Base-by-base conservation (phyloP, 2,113 vertebrate species). In the Strigops habroptila region DNA sequence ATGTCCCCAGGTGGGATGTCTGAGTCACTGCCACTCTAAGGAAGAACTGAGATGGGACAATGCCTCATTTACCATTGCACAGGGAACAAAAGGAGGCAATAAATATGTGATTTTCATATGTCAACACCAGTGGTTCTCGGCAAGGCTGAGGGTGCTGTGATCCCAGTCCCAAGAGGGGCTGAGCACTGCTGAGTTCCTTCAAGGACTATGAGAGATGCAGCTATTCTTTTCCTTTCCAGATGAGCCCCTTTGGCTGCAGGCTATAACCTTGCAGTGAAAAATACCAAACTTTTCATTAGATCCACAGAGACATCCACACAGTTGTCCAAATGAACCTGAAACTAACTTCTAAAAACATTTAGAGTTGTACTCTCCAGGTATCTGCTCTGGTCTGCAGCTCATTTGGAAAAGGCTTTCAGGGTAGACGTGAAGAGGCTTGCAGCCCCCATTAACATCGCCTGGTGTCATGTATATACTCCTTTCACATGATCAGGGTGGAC, bases 11-110 rank as follows among this genome's bases (percentile, higher is more conserved):
- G 49, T 74, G 37, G 41, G 91, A 12, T 52, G 49, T 77, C 92
- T 83, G 71, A 88, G 71, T 21, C 86, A 70, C 59, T n/a, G 53
- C 31, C 79, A 83, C 88, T 82, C 94, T 81, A 88, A 95, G 95
- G 82, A 95, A 90, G 63, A 81, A 37, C 68, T 88, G 82, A 92
- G 71, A 53, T 91, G 90, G 75, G 71, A 93, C 82, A 91, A 44
- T 12, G 31, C 22, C 71, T 96, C 76, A 83, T 95, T 94, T 93
- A 21, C 22, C 10, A 76, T 64, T 73, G 68, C 52, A 90, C 6
- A 88, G 88, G 62, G 82, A 93, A 79, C 35, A 91, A 59, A 75
- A 75, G 23, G 41, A 43, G 33, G 35, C 28, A 59, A 88, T 35
- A 86, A 95, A 59, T 28, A 91, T 13, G 5, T 25, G 16, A 57